Evolutionary conservation across 2,113 vertebrate genomes (phyloP).

Genomic region (Corythoichthys intestinalis): DNA sequence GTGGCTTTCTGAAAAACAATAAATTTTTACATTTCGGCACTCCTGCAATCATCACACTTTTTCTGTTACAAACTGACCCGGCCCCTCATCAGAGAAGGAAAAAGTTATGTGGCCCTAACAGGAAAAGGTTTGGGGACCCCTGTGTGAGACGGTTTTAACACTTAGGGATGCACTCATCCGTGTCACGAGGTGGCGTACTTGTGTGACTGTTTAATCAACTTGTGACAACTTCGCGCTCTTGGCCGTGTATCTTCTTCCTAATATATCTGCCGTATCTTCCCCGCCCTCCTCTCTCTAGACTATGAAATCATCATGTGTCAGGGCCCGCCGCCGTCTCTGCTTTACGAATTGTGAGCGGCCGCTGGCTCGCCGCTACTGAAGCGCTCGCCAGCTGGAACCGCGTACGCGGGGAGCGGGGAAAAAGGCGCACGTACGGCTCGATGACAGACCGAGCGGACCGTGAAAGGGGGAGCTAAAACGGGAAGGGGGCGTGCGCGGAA

Average conservation of each 20-base stretch:
- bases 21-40: too few species aligned
- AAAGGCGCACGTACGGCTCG: conserved; percentile 26
- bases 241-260: conserved; percentile 18
- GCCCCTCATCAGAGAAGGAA: too few species aligned
- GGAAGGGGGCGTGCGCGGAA: neutral
- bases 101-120: too few species aligned
- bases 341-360: conserved; percentile 51
- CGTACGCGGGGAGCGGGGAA: conserved; percentile 26
- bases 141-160: too few species aligned
- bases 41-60: too few species aligned
- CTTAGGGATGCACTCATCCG: too few species aligned
- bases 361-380: conserved; percentile 49
- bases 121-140: too few species aligned
- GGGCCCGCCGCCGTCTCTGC: conserved; percentile 42
- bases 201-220: neutral
- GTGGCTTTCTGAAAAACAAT: too few species aligned
- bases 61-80: too few species aligned
- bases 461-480: conserved; percentile 42
- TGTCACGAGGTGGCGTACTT: neutral
- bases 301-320: conserved; percentile 25
- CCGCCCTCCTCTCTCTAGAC: conserved; percentile 24
- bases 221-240: conserved; percentile 5
- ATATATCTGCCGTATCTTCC: conserved; percentile 24
- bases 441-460: conserved; percentile 49
- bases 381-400: conserved; percentile 39